Base-by-base conservation (phyloP, 2,113 vertebrate genomes). In the Odobenus rosmarus region DNA sequence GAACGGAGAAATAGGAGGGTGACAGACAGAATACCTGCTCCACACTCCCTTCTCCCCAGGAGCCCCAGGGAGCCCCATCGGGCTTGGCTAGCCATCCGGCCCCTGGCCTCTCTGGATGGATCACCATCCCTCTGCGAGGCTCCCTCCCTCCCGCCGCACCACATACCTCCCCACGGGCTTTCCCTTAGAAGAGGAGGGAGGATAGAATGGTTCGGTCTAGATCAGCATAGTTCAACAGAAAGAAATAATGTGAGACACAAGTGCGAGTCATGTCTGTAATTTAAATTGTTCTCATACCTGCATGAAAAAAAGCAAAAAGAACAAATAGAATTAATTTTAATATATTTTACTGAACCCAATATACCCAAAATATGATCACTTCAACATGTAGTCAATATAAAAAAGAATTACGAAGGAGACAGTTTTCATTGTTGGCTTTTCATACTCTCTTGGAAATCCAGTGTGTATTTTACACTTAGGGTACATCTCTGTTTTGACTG, bases 321-420 rank as follows among this genome's bases (percentile, higher is more conserved):
- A 77, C 62, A 91, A 13, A 46, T 61, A 64, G 83, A 93, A 79
- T 86, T 87, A 82, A 92, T 71, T 79, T 95, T 67, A 81, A 93
- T 57, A 62, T 46, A 85, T 95, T 91, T 96, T 86, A 86, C 72
- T 93, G 95, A 85, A 88, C 23, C 31, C n/a, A 84, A 33, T 33
- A 61, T 87, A 42, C 91, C 26, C 76, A 33, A 95, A 95, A 67
- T 86, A 77, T 85, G 84, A 90, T 81, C 53, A 74, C n/a, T 82
- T 93, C 72, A 93, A 67, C 42, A 36, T 26, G 64, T 21, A 83
- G 83, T 85, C 88, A 94, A 91, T 84, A 77, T 15, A 62, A 84
- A 84, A 76, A 51, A n/a, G n/a, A 67, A 69, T 57, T 49, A 82
- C 21, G 26, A 92, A 83, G 72, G 67, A 83, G 59, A 42, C 71